Base-by-base conservation (phyloP, 2,113 vertebrate genomes). In the Hepsetus odoe region DNA sequence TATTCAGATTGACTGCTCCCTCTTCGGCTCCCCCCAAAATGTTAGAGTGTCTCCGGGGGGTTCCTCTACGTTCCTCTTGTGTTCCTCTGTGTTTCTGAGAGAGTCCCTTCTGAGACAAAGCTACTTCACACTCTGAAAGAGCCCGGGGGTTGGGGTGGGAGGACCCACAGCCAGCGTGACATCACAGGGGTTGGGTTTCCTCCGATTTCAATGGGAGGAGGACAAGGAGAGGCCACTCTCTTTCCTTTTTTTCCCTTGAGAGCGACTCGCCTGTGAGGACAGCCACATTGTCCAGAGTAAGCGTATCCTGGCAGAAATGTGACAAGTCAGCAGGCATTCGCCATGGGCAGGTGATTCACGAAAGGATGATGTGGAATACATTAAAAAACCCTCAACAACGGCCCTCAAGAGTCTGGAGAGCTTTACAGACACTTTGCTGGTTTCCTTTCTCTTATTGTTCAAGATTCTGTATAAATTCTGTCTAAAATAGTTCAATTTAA, bases 161-260 rank as follows among this genome's bases (percentile, higher is more conserved):
- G 81, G 91, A 88, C 91, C 85, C 89, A 90, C 76, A 83, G 89
- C 87, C 84, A 16, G 86, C 16, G 88, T 91, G 91, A 91, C 90
- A 91, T 93, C 93, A 93, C 83, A 53, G 84, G 91, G 90, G 87
- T 92, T 84, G 74, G 38, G 81, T 91, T 90, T 91, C 91, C 87
- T 32, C 42, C 51, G 22, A 22, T 55, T 55, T 55, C 1, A 55
- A 75, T 11, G 82, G 46, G 79, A 70, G 72, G 30, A 55, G 67
- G 68, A 67, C 26, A n/a, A 49, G 66, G 67, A 20, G 67, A 30
- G 16, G 55, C 8, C 7, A 38, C 61, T 26, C 22, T 77, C 38
- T 59, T 59, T 58, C 22, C 33, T 28, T 0, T 35, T 56, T 44
- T 32, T 56, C 35, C 14, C 13, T 64, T 78, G 14, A 16, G n/a